Evolutionary conservation across 1,140 invertebrate genomes (phyloP), one percentile per base, ranked within the genome.

Genomic region (Branchinecta lynchi): DNA sequence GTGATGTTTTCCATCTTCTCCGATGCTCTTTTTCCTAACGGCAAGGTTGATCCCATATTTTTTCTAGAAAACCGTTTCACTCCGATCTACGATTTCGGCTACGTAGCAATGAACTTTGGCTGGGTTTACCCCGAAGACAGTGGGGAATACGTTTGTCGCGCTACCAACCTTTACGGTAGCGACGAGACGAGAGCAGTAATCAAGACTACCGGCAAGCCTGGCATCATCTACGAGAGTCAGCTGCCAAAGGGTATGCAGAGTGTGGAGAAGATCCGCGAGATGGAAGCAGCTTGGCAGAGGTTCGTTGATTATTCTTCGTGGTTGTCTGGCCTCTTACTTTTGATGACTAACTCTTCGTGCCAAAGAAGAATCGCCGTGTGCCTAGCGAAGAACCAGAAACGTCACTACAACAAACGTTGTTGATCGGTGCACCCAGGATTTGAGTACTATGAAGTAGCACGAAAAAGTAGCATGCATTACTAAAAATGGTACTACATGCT

Each of bases 1-100:
- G 32, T 32, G 32, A 32, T 32, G 1, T 32, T 32, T 32, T 32
- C 32, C 32, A 5, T 32, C 1, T 32, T 32, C 32, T 1, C 32
- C 32, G 5, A 32, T 32, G 32, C 32, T 1, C 5, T 3, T 32
- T 32, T 32, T 32, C 32, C 5, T 32, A 32, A 32, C 32, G 32
- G 5, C 32, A 32, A 32, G 32, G 32, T 32, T 32, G 32, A 32
- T 1, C 32, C 32, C 32, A 32, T 21, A 74, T 74, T 71, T 74
- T 76, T 77, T 77, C 67, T 79, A 90, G 88, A 93, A 79, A 93
- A 92, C 75, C 83, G 90, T 73, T 91, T 93, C 75, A 88, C 86
- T 46, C 93, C 93, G 6, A 93, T 95, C 74, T 96, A 96, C 76
- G 93, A 97, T 77, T 96, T 95, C 77, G 93, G 93, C 46, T 96